phyloP scores from a whole-genome alignment of 2,888 invertebrate species.

The Spilarctia lutea region DNA sequence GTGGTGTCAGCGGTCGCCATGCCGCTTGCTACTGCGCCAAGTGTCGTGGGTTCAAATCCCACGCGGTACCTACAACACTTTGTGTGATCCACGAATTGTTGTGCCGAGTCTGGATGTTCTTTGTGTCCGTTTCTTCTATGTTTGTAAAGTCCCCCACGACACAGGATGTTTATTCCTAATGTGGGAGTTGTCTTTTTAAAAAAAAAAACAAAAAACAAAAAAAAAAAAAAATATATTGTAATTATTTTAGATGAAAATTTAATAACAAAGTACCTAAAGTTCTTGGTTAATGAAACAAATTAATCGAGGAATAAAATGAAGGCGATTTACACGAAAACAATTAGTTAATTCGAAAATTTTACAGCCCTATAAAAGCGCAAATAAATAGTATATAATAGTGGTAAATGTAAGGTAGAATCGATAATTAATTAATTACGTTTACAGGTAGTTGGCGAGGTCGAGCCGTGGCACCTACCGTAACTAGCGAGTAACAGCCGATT shows the following conservation, averaged over 20 bases:
- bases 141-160: no score
- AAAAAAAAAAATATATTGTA: no score
- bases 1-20: no score
- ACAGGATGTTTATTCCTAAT: no score
- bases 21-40: no score
- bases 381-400: slow-evolving; percentile 45
- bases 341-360: slow-evolving; percentile 24
- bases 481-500: slow-evolving; percentile 84
- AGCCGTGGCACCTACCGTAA: slow-evolving; percentile 75
- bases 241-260: neutral
- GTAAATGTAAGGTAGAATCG: slow-evolving; percentile 66
- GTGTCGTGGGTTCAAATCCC: no score
- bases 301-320: neutral
- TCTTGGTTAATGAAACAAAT: neutral
- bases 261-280: neutral
- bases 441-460: slow-evolving; percentile 77
- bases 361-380: slow-evolving; percentile 37
- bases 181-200: no score
- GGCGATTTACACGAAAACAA: slow-evolving; percentile 8
- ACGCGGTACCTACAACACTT: no score
- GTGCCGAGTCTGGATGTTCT: no score
- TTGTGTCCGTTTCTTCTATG: no score
- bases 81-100: no score
- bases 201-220: no score
- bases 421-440: slow-evolving; percentile 84